Conservation (phyloP, 2,888 invertebrate species). For the Deroplatys truncata region DNA sequence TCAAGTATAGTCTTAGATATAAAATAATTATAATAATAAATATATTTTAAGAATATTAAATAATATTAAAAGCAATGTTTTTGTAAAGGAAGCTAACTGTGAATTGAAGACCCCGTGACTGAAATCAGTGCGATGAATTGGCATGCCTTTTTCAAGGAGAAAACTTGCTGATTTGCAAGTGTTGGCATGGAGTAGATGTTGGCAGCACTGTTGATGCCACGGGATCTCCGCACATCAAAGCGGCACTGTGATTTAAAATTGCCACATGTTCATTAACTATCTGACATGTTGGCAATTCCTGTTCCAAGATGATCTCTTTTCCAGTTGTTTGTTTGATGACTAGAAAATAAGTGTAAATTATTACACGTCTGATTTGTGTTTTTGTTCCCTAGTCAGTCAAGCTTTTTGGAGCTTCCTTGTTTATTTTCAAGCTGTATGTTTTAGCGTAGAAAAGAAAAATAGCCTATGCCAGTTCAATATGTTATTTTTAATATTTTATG, state of each 20-base stretch:
- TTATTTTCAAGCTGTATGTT: neutral
- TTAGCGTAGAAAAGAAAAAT: neutral
- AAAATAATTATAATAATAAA: conserved; percentile 18
- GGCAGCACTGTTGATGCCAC: conserved; percentile 2
- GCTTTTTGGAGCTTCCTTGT: neutral
- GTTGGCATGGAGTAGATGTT: neutral
- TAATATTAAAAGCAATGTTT: conserved; percentile 14
- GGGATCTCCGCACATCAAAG: conserved; percentile 32
- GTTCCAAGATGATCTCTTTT: neutral
- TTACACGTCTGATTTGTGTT: neutral
- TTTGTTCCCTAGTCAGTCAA: neutral
- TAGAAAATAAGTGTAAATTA: neutral
- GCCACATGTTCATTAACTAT: neutral
- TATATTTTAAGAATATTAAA: conserved; percentile 26
- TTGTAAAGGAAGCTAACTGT: conserved; percentile 24
- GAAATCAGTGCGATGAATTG: neutral
- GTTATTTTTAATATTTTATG: neutral
- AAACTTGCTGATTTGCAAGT: too few species aligned
- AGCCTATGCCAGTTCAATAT: neutral
- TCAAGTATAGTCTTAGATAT: conserved; percentile 11
- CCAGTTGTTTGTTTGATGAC: neutral
- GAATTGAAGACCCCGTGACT: conserved; percentile 17
- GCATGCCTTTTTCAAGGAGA: neutral
- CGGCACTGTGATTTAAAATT: conserved; percentile 31
- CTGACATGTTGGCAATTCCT: neutral